Evolutionary conservation across 2,888 invertebrate genomes (phyloP), one percentile per base, ranked within the genome.

Genomic region (Drosophila barbarae): DNA sequence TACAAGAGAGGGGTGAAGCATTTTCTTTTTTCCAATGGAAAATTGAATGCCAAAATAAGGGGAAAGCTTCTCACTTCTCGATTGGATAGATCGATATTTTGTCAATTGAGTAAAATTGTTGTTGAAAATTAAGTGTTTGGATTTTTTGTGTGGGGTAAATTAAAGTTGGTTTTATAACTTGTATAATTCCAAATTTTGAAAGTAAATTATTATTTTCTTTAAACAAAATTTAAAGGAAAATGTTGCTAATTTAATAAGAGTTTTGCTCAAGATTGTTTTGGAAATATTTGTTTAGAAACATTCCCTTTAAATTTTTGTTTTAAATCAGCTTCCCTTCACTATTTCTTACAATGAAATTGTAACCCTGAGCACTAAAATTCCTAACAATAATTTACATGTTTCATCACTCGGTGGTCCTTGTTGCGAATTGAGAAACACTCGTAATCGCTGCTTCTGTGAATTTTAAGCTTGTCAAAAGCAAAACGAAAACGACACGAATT

Each of bases 381-480:
- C 13, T 2, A 5, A 7, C 2, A 44, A 23, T 34, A 18, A 54
- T 49, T 47, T 18, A 47, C 10, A 30, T 32, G 49, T 18, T 39
- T 18, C 10, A 13, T 10, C 21, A 28, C 12, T 28, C 10, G 2
- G n/a, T 23, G 8, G 10, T n/a, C n/a, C 12, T 52, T 46, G 69
- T 51, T 61, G 44, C 26, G 47, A 55, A 44, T 44, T 59, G n/a
- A 32, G 38, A 38, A 57, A 39, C 26, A 42, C 38, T 46, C 38
- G 26, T 38, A 38, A 57, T 44, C 44, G 56, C 26, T 30, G 35
- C 39, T 6, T 9, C 28, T 56, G 55, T 44, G 44, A 26, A 38
- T 44, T 51, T 60, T 18, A 44, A 46, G 34, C 61, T 61, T 52
- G 34, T 38, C 63, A 51, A 13, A 44, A 34, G 21, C 28, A 57